Evolutionary conservation across 2,113 vertebrate genomes (phyloP).

Genomic region (Poeciliopsis turrubarensis): DNA sequence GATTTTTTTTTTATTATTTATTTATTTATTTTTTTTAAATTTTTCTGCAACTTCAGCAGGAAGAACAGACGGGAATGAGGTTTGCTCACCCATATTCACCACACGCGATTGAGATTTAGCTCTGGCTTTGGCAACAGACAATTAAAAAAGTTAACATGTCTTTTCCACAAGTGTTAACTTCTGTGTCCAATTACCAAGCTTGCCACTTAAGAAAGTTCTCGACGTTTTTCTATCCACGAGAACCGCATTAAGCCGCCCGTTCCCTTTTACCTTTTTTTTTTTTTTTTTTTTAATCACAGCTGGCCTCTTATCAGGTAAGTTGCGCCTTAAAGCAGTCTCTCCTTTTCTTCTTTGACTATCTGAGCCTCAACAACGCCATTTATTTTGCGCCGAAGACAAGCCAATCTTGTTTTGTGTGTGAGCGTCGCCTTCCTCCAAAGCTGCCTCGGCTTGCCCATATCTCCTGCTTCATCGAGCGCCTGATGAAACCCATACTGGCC

Average conservation of each 20-base stretch:
- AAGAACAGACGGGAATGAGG: too few species aligned
- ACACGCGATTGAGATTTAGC: too few species aligned
- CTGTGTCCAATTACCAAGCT: slow-evolving; percentile 11
- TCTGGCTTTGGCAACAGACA: neutral
- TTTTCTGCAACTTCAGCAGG: neutral
- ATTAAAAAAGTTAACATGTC: neutral
- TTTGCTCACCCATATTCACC: too few species aligned
- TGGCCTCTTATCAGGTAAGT: slow-evolving; percentile 60
- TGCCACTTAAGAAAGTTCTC: slow-evolving; percentile 35
- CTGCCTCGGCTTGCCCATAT: slow-evolving; percentile 70
- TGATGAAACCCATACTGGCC: slow-evolving; percentile 76
- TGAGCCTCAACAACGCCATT: slow-evolving; percentile 62
- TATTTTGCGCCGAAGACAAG: slow-evolving; percentile 72
- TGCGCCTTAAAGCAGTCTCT: slow-evolving; percentile 54
- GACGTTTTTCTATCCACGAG: slow-evolving; percentile 56
- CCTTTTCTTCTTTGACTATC: slow-evolving; percentile 69
- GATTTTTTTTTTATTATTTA: too few species aligned
- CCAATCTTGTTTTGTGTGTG: slow-evolving; percentile 76
- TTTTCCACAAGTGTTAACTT: slow-evolving; percentile 3
- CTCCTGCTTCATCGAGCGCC: slow-evolving; percentile 67
- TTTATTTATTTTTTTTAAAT: too few species aligned
- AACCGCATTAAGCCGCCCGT: slow-evolving; percentile 38
- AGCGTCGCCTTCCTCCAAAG: slow-evolving; percentile 64
- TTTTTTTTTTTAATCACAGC: slow-evolving; percentile 61
- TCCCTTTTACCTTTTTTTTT: slow-evolving; percentile 37